Conservation (phyloP, 2,113 vertebrate genomes). For the Charadrius vociferus region DNA sequence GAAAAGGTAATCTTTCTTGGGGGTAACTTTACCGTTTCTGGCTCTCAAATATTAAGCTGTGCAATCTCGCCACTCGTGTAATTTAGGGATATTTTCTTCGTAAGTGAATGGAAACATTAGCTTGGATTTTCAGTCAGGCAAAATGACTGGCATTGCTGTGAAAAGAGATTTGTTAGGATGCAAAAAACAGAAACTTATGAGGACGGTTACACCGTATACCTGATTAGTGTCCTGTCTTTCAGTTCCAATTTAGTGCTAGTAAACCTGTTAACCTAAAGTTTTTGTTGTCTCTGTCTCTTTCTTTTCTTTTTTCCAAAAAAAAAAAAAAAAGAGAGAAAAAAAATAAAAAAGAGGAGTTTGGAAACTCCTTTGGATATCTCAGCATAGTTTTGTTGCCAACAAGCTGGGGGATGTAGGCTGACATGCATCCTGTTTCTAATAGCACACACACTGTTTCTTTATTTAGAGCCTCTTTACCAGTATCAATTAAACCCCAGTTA, state of each 20-base stretch:
- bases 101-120: not conserved
- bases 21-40: not conserved
- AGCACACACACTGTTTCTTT: slow-evolving; percentile 80
- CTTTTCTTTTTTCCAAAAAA: not conserved
- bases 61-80: not conserved
- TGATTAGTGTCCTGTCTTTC: not conserved
- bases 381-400: slow-evolving; percentile 63
- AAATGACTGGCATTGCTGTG: not conserved
- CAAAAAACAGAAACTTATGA: not conserved
- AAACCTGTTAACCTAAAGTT: slow-evolving; percentile 43
- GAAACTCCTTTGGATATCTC: slow-evolving; percentile 73
- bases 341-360: slow-evolving; percentile 45
- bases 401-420: slow-evolving; percentile 66
- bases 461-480: slow-evolving; percentile 85
- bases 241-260: slow-evolving; percentile 1
- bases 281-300: not conserved
- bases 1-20: not conserved
- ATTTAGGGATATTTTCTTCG: not conserved
- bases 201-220: not conserved
- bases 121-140: not conserved
- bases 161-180: not conserved
- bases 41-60: not conserved
- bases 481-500: slow-evolving; percentile 93
- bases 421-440: slow-evolving; percentile 72
- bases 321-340: not conserved